These are phyloP conservation scores for Nymphalis urticae DNA, from an alignment of 2,888 invertebrate genomes.

Conservation along the genomic window DNA sequence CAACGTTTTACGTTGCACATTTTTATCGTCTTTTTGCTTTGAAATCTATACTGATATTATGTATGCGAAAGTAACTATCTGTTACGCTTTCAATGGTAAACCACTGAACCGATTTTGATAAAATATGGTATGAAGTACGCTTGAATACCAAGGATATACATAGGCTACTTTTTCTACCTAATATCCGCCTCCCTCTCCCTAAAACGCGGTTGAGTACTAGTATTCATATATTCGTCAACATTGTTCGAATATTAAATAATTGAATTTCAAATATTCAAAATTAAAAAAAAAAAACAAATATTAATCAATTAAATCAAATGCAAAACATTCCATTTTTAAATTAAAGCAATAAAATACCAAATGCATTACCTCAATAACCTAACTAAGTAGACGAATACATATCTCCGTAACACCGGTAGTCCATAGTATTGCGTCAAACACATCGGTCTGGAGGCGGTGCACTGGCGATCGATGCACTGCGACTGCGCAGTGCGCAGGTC, in stretches of 20 bases:
- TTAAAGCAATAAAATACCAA: background rate
- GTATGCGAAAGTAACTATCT: too few species aligned
- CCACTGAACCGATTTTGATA: too few species aligned
- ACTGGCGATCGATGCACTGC: conserved; percentile 65
- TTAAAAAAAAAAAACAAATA: background rate
- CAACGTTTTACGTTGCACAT: conserved; percentile 13
- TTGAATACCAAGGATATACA: too few species aligned
- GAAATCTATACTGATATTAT: background rate
- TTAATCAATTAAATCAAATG: background rate
- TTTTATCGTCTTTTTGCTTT: conserved; percentile 1
- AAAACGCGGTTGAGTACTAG: too few species aligned
- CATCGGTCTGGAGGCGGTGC: conserved; percentile 46
- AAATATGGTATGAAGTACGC: too few species aligned
- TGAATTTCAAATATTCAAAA: background rate
- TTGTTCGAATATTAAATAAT: background rate
- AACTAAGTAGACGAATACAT: conserved; percentile 29
- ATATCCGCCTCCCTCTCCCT: too few species aligned
- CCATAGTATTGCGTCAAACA: conserved; percentile 29
- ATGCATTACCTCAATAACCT: conserved; percentile 30
- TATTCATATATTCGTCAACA: too few species aligned
- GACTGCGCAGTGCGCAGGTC: conserved; percentile 68
- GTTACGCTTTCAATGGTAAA: too few species aligned
- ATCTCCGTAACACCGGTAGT: conserved; percentile 23
- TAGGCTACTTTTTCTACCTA: too few species aligned
- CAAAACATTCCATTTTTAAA: too few species aligned